Conservation (phyloP, 2,797 vertebrate genomes). For the Pseudochirops cupreus region DNA sequence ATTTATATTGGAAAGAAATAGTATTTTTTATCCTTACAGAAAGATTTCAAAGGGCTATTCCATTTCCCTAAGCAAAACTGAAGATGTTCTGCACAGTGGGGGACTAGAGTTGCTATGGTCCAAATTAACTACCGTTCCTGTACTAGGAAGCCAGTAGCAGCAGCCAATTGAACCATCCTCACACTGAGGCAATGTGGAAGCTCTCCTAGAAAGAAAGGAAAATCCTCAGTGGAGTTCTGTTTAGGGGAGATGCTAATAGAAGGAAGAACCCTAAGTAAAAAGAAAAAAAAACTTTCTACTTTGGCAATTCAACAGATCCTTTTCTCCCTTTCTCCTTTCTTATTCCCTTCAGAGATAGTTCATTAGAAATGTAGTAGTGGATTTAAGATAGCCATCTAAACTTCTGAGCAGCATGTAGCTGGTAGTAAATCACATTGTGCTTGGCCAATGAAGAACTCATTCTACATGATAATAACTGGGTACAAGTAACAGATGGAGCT, state of each 20-base stretch:
- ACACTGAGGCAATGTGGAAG: not conserved
- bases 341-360: not conserved
- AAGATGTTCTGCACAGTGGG: not conserved
- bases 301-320: not conserved
- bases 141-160: not conserved
- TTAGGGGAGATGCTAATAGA: not conserved
- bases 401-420: conserved; percentile 39
- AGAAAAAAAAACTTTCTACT: not conserved
- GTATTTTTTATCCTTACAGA: not conserved
- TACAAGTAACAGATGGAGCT: not conserved
- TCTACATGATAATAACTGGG: not conserved
- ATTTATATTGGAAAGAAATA: conserved; percentile 2
- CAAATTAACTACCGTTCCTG: not conserved
- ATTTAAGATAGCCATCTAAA: conserved; percentile 69
- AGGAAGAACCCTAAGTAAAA: not conserved
- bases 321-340: not conserved
- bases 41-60: not conserved
- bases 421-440: not conserved
- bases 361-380: not conserved
- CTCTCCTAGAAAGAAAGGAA: not conserved
- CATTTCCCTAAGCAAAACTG: not conserved
- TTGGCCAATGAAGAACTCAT: not conserved
- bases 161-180: not conserved
- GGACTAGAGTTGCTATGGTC: not conserved
- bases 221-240: not conserved